Conservation (phyloP, 2,113 vertebrate genomes). For the Prinia subflava region DNA sequence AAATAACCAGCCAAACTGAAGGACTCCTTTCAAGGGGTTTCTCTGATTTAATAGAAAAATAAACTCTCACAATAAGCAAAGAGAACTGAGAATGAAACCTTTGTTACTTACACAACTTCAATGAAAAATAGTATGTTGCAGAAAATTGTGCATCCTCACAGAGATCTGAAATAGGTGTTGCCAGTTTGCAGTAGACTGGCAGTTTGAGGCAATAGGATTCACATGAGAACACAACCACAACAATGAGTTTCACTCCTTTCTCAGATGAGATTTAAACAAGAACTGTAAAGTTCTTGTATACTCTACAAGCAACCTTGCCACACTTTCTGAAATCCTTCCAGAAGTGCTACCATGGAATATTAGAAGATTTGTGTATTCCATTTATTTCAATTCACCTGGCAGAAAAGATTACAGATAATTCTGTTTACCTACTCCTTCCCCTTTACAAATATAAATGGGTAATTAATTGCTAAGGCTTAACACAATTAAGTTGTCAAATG, state of each 20-base stretch:
- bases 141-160: neutral
- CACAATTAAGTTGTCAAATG: neutral
- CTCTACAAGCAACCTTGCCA: neutral
- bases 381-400: neutral
- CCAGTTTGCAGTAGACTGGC: neutral
- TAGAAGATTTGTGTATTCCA: neutral
- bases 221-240: neutral
- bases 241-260: neutral
- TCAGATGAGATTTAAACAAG: neutral
- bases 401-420: neutral
- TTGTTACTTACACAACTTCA: neutral
- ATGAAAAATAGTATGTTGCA: neutral
- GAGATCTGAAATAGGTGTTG: neutral
- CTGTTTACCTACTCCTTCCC: neutral
- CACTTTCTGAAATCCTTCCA: neutral
- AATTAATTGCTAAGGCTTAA: neutral
- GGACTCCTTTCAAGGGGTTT: neutral
- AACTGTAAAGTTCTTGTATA: neutral
- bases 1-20: neutral
- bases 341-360: neutral
- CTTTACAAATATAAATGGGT: neutral
- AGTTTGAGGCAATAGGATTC: neutral
- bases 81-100: neutral
- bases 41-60: neutral
- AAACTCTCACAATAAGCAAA: neutral